phyloP scores from a whole-genome alignment of 2,888 invertebrate genomes.

The Thelaira solivaga region DNA sequence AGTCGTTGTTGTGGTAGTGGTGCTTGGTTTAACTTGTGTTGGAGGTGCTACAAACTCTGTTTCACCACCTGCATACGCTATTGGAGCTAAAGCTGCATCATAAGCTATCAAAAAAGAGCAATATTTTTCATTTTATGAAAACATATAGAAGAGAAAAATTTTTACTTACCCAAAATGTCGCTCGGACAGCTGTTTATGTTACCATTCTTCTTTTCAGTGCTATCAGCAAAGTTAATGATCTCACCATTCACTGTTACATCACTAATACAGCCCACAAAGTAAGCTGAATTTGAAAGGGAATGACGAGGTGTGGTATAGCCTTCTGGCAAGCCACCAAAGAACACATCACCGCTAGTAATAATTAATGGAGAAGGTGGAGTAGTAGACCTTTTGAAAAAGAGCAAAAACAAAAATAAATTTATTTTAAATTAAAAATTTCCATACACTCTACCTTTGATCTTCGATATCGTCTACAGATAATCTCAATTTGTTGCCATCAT shows the following conservation, averaged over 20 bases:
- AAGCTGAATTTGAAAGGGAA: slow-evolving; percentile 79
- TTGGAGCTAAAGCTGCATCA: slow-evolving; percentile 68
- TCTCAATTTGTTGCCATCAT: slow-evolving; percentile 82
- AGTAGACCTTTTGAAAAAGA: slow-evolving; percentile 78
- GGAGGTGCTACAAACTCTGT: slow-evolving; percentile 64
- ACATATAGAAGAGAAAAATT: too few species aligned
- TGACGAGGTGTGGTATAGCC: slow-evolving; percentile 79
- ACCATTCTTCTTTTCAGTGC: slow-evolving; percentile 80
- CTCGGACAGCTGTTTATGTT: slow-evolving; percentile 81
- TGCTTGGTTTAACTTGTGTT: slow-evolving; percentile 65
- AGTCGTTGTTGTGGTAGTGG: slow-evolving; percentile 68
- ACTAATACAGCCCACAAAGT: slow-evolving; percentile 93
- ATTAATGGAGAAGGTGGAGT: slow-evolving; percentile 80
- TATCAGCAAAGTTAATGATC: slow-evolving; percentile 86
- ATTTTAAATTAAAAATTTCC: neutral
- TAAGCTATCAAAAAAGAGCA: slow-evolving; percentile 68
- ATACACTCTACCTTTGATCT: slow-evolving; percentile 80
- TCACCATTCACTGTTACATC: slow-evolving; percentile 93
- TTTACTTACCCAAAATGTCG: slow-evolving; percentile 70
- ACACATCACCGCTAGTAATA: slow-evolving; percentile 84
- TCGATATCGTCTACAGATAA: slow-evolving; percentile 92
- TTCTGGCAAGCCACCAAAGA: slow-evolving; percentile 90
- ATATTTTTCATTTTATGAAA: too few species aligned
- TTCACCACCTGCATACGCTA: slow-evolving; percentile 71
- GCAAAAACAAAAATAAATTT: neutral